These are phyloP conservation scores for Volucella inflata DNA, from an alignment of 2,888 invertebrate genomes.

Conservation along the genomic window DNA sequence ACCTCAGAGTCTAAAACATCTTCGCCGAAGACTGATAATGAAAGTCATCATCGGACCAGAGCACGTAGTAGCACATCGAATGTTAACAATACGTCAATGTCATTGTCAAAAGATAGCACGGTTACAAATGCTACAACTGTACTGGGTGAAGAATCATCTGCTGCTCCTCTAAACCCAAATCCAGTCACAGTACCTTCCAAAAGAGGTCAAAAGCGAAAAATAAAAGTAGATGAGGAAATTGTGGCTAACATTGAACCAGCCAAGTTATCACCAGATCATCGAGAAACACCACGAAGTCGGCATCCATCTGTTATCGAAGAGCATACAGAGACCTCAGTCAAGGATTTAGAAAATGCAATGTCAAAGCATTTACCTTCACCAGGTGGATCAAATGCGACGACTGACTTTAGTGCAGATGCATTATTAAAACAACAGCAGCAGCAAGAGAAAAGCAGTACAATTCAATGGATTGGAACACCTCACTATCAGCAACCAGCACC, in stretches of 20 bases:
- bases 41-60: conserved; percentile 79
- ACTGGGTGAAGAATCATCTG: conserved; percentile 72
- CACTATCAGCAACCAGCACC: conserved; percentile 85
- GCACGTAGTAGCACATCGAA: conserved; percentile 80
- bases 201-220: conserved; percentile 87
- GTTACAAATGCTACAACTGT: conserved; percentile 70
- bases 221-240: conserved; percentile 84
- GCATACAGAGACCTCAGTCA: conserved; percentile 84
- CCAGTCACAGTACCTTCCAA: conserved; percentile 79
- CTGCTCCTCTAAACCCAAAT: conserved; percentile 80
- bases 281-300: conserved; percentile 83
- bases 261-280: conserved; percentile 81
- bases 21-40: conserved; percentile 83
- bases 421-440: conserved; percentile 88
- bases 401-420: conserved; percentile 94
- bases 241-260: conserved; percentile 84
- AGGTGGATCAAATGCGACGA: conserved; percentile 85
- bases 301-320: conserved; percentile 83
- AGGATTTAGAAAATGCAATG: conserved; percentile 98
- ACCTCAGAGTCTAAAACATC: conserved; percentile 83
- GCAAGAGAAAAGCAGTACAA: conserved; percentile 87
- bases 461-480: conserved; percentile 97
- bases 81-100: conserved; percentile 78
- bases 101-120: conserved; percentile 80
- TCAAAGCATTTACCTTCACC: conserved; percentile 94